Base-by-base conservation (phyloP, 2,113 vertebrate genomes). In the Chroicocephalus ridibundus region DNA sequence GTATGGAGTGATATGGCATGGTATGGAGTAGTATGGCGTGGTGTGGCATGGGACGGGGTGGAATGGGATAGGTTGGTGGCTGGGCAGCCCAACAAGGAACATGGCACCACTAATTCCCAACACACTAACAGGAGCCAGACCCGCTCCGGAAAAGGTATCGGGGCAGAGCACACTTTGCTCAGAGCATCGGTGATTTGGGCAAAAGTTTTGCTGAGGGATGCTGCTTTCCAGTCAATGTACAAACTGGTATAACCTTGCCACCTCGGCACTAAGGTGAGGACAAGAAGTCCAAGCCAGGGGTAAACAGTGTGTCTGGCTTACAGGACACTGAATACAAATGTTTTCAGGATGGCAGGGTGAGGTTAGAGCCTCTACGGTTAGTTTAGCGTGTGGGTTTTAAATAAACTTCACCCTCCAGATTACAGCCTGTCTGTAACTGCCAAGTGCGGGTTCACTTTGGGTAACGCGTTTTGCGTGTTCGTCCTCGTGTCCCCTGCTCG, bases 381-480 rank as follows among this genome's bases (percentile, higher is more conserved):
- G 29, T 40, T 52, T 11, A 54, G 62, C 3, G 42, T 1, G 10
- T 6, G 80, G 62, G 69, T 15, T 70, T 77, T 12, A 57, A 78
- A 78, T 7, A 62, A 90, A 70, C 82, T 34, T 65, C 89, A 19
- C 40, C 51, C 38, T 26, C 26, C 74, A 19, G 78, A 24, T 66
- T 19, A 4, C 55, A 62, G 78, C 74, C 38, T 4, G 2, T 3
- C 58, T 9, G 13, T 13, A 22, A 36, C 74, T 34, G 77, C 89
- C 86, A 17, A 66, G 8, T 0, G 31, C 4, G 69, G 71, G 64
- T 32, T 84, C 69, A 16, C 77, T 21, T 10, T n/a, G 94, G 65
- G 81, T 12, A 31, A n/a, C 0, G 40, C 6, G 5, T 36, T 71
- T 34, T 40, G 17, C 8, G 0, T 9, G 13, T 2, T 16, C 8